Conservation (phyloP, 1,140 invertebrate species). For the Papilio aristodemus region DNA sequence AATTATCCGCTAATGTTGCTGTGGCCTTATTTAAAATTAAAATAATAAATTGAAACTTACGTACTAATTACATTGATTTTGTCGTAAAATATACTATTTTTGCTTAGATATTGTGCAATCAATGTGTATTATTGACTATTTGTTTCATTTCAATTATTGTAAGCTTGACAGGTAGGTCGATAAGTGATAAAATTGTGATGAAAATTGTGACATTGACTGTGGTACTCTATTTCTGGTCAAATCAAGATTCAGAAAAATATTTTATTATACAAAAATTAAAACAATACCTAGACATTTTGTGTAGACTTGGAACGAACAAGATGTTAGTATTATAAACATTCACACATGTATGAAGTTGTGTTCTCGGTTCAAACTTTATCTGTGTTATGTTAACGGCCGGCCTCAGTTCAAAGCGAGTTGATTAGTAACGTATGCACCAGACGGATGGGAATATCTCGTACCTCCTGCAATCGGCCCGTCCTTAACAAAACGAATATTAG, state of each 20-base stretch:
- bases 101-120: neutral
- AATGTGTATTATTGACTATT: no score
- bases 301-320: neutral
- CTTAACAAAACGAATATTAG: constrained; percentile 32
- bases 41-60: neutral
- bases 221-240: no score
- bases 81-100: neutral
- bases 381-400: constrained; percentile 31
- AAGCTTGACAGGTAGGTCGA: no score
- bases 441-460: constrained; percentile 28
- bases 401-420: constrained; percentile 30
- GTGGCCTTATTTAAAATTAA: neutral
- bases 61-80: neutral
- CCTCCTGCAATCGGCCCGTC: constrained; percentile 21
- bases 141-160: no score
- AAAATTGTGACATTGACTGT: neutral
- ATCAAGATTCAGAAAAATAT: neutral
- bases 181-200: no score
- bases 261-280: neutral
- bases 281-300: neutral
- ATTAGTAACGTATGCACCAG: constrained; percentile 34
- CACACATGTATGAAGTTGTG: constrained; percentile 25
- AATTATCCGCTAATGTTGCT: constrained; percentile 5
- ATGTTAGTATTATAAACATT: constrained; percentile 14
- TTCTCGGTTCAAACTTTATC: constrained; percentile 23